Conservation (phyloP, 2,113 vertebrate genomes). For the Pseudonaja textilis region DNA sequence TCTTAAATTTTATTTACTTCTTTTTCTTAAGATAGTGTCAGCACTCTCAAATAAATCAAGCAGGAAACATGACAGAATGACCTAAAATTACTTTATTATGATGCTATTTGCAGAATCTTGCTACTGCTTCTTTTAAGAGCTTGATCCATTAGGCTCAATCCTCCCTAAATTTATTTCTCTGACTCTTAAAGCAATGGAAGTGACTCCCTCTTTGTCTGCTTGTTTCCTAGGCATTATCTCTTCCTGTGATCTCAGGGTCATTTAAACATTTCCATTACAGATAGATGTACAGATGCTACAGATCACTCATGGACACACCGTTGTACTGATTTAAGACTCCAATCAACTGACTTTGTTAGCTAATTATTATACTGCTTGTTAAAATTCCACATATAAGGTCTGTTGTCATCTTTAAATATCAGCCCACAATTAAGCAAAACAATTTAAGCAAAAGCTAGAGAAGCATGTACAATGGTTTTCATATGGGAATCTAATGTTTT, state of each 20-base stretch:
- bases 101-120: neutral
- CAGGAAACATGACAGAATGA: neutral
- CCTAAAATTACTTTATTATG: neutral
- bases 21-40: neutral
- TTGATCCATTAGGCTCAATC: neutral
- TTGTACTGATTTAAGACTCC: neutral
- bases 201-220: neutral
- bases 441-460: neutral
- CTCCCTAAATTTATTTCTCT: neutral
- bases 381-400: neutral
- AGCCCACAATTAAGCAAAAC: neutral
- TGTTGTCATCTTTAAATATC: neutral
- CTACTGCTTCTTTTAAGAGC: neutral
- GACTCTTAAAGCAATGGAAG: neutral
- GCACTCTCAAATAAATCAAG: neutral
- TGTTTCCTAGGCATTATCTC: neutral
- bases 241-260: neutral
- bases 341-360: neutral
- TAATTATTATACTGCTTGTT: neutral
- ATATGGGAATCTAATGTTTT: neutral
- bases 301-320: neutral
- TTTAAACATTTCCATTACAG: neutral
- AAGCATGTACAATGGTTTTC: neutral
- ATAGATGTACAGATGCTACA: neutral
- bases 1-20: neutral